Evolutionary conservation across 2,113 vertebrate species (phyloP).

Genomic region (Haemorhous mexicanus): DNA sequence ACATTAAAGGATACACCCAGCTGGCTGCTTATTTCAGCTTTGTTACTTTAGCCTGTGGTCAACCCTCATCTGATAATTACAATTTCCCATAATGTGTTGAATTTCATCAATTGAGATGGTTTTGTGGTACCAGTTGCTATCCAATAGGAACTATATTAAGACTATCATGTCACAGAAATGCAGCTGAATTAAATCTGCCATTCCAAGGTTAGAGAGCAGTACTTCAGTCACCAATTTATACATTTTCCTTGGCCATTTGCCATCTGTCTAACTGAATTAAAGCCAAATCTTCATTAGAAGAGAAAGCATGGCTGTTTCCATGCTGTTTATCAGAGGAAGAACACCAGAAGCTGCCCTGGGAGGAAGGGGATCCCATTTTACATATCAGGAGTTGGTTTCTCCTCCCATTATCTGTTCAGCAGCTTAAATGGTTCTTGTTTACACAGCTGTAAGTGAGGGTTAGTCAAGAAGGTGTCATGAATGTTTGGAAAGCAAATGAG

Average conservation of each 20-base stretch:
- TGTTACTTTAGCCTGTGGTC: constrained; percentile 17
- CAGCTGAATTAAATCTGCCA: not conserved
- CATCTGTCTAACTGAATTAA: not conserved
- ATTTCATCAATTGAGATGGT: not conserved
- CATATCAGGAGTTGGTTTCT: constrained; percentile 22
- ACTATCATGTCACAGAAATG: not conserved
- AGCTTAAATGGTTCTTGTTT: constrained; percentile 59
- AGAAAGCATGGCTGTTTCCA: not conserved
- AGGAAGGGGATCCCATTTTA: constrained; percentile 41
- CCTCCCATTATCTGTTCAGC: constrained; percentile 54
- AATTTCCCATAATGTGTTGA: constrained; percentile 30
- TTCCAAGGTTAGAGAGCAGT: constrained; percentile 10
- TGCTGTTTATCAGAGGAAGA: not conserved
- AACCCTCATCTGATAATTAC: not conserved
- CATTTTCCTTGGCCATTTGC: constrained; percentile 37
- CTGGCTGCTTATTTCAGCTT: constrained; percentile 15
- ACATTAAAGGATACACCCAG: constrained; percentile 21
- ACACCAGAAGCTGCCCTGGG: not conserved
- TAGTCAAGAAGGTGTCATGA: constrained; percentile 38
- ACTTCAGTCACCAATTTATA: constrained; percentile 8
- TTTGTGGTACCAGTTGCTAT: not conserved
- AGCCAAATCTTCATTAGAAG: not conserved
- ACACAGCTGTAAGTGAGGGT: constrained; percentile 69
- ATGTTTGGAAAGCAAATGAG: constrained; percentile 64
- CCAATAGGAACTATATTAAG: not conserved